A percentile compares a stretch with the other conserved stretches of the same genome.
Evolutionary conservation across 2,888 invertebrate genomes (phyloP).

Genomic region (Drosophila longiperda): DNA sequence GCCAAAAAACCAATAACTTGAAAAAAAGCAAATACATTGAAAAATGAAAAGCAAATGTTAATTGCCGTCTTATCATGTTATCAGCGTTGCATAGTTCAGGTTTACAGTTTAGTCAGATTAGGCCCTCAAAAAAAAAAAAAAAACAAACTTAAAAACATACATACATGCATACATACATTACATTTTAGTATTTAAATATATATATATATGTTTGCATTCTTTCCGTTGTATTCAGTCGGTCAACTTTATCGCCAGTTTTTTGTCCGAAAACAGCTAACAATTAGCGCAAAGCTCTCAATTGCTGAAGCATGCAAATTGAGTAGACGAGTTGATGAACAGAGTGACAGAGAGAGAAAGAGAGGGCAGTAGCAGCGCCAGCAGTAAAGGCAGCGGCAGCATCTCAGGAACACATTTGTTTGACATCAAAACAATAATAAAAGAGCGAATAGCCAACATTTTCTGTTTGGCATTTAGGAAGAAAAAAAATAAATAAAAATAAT

Average conservation of each 20-base stretch:
- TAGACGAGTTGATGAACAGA: slow-evolving; percentile 24
- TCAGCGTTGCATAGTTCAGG: slow-evolving; percentile 63
- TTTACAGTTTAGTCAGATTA: slow-evolving; percentile 65
- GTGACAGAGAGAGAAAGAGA: neutral
- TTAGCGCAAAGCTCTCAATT: slow-evolving; percentile 64
- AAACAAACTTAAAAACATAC: neutral
- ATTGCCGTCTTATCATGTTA: slow-evolving; percentile 58
- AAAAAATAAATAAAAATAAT: slow-evolving; percentile 1
- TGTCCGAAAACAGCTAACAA: slow-evolving; percentile 58
- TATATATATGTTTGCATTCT: neutral
- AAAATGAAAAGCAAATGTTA: slow-evolving; percentile 26
- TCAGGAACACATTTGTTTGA: slow-evolving; percentile 62
- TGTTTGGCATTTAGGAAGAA: slow-evolving; percentile 26
- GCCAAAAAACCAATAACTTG: neutral
- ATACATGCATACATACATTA: neutral
- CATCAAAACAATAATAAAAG: slow-evolving; percentile 74
- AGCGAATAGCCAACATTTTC: slow-evolving; percentile 28
- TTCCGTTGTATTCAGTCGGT: slow-evolving; percentile 14
- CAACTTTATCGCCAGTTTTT: slow-evolving; percentile 43
- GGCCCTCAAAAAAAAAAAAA: slow-evolving; percentile 6
- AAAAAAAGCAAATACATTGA: neutral
- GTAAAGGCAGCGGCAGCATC: slow-evolving; percentile 23
- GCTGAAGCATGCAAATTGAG: slow-evolving; percentile 61
- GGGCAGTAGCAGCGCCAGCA: neutral
- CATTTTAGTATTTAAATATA: neutral